Evolutionary conservation across 2,888 invertebrate genomes (phyloP), one percentile per base, ranked within the genome.

Genomic region (Dicyrtoma fusca): DNA sequence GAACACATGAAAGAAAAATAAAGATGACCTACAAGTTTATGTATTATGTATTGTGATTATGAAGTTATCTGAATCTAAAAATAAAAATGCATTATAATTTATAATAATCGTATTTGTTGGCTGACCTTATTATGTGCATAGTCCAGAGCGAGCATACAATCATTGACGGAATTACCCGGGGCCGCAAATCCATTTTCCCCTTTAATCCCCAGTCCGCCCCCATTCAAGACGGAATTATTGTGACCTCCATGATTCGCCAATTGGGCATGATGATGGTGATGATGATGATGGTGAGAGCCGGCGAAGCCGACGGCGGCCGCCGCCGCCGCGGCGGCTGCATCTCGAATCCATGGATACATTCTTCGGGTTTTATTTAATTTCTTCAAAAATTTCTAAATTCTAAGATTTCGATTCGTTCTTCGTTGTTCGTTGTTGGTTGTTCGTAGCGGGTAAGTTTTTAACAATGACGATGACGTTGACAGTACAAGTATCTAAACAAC

Each of bases 131-230:
- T 88, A 0, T 88, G 87, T 0, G 88, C 88, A 82, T 89, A 89
- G 83, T 89, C 89, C 76, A 89, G 85, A 59, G 89, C 89, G 80
- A 89, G 83, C 89, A 89, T 89, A 83, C 89, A 89, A 84, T 89
- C 89, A 82, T 88, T 89, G 85, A 76, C 77, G 10, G 75, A 69
- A 21, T 62, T 61, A 19, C 34, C 42, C 13, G 44, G 17, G 26
- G 53, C 2, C n/a, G 73, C 71, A 66, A 75, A 81, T 17, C 81
- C 81, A 75, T 81, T 81, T 74, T 82, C 81, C 25, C 79, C 80
- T 73, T 82, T 81, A 47, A 81, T 79, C 19, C 79, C 79, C n/a
- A 61, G 42, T 19, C 51, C 51, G 53, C 77, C 76, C 25, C 75
- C 71, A 66, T 74, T 62, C 19, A 68, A 57, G 42, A 62, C 53